Conservation (phyloP, 2,888 invertebrate genomes). For the Imbricaverruca yamaguchii region DNA sequence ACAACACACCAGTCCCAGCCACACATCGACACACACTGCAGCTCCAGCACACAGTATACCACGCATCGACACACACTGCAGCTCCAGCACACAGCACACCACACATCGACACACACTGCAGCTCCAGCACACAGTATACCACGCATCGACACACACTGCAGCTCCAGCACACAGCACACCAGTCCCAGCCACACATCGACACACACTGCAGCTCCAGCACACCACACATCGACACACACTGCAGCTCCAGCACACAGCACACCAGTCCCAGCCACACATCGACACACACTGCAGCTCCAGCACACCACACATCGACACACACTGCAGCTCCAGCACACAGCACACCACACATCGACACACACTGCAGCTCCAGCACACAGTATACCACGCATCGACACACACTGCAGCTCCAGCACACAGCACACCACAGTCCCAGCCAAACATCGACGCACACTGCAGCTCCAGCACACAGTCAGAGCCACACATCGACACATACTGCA, state of each 20-base stretch:
- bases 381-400: neutral
- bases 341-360: too few relatives aligned
- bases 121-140: neutral
- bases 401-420: neutral
- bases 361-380: too few relatives aligned
- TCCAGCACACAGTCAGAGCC: neutral
- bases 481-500: neutral
- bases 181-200: neutral
- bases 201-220: neutral
- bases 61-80: neutral
- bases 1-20: too few relatives aligned
- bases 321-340: neutral
- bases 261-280: too few relatives aligned
- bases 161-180: neutral
- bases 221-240: neutral
- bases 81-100: neutral
- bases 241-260: too few relatives aligned
- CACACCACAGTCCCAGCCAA: too few relatives aligned
- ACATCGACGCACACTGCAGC: neutral
- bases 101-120: neutral
- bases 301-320: neutral
- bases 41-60: too few relatives aligned
- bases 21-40: neutral
- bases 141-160: neutral
- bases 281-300: neutral